Evolutionary conservation across 1,140 invertebrate genomes (phyloP).

Genomic region (Samia ricini): DNA sequence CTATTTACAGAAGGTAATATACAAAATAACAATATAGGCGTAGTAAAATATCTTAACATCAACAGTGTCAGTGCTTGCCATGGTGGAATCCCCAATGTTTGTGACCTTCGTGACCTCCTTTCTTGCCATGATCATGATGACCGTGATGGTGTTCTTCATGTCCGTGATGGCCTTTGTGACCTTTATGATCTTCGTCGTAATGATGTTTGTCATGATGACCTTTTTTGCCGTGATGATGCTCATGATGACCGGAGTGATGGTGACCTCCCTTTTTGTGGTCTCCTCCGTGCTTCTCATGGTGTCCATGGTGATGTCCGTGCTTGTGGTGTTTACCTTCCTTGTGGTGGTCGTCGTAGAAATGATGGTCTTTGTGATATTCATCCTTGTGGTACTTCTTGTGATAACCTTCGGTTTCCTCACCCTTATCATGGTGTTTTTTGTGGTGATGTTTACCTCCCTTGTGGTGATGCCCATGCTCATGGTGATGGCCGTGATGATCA

Average conservation of each 20-base stretch:
- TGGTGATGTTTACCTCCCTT: slow-evolving; percentile 81
- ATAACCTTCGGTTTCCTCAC: slow-evolving; percentile 81
- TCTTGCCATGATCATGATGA: slow-evolving; percentile 82
- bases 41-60: slow-evolving; percentile 42
- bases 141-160: slow-evolving; percentile 83
- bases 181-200: slow-evolving; percentile 79
- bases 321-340: slow-evolving; percentile 81
- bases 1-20: slow-evolving; percentile 58
- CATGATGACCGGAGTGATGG: slow-evolving; percentile 80
- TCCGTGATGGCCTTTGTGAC: too few relatives aligned
- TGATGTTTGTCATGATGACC: slow-evolving; percentile 81
- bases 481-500: slow-evolving; percentile 83
- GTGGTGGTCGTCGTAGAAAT: slow-evolving; percentile 83
- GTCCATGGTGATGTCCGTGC: slow-evolving; percentile 79
- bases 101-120: slow-evolving; percentile 82
- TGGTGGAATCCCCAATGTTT: slow-evolving; percentile 82
- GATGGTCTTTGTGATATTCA: slow-evolving; percentile 85
- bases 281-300: slow-evolving; percentile 79
- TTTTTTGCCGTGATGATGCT: slow-evolving; percentile 80
- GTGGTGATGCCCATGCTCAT: slow-evolving; percentile 82
- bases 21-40: slow-evolving; percentile 41
- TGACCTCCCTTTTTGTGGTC: slow-evolving; percentile 81
- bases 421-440: slow-evolving; percentile 81
- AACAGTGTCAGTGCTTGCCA: slow-evolving; percentile 63
- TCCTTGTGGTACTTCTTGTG: slow-evolving; percentile 85